Evolutionary conservation across 2,797 vertebrate genomes (phyloP).

Genomic region (Todus mexicanus): DNA sequence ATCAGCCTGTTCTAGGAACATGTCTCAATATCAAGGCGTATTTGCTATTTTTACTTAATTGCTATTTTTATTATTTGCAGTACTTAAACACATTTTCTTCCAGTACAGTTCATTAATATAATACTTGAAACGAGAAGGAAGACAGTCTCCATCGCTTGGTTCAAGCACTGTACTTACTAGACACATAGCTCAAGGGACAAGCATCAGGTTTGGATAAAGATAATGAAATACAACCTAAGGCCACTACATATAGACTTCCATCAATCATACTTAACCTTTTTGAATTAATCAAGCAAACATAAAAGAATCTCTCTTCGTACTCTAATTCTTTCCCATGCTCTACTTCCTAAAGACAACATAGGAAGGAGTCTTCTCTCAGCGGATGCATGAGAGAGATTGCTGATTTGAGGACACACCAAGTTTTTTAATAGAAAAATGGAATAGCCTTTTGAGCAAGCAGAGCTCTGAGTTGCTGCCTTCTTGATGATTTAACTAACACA

Average conservation of each 20-base stretch:
- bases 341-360: not conserved
- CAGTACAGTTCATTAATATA: not conserved
- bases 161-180: not conserved
- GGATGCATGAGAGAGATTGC: not conserved
- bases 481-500: not conserved
- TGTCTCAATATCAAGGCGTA: not conserved
- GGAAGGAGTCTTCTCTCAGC: not conserved
- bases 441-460: no score
- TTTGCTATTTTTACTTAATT: not conserved
- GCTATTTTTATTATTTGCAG: not conserved
- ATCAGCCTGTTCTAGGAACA: not conserved
- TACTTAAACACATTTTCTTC: not conserved
- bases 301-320: not conserved
- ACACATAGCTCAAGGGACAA: not conserved
- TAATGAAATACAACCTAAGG: not conserved
- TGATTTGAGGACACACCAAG: not conserved
- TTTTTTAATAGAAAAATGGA: not conserved
- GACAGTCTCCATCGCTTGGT: not conserved
- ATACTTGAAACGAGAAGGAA: not conserved
- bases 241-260: not conserved
- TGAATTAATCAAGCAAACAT: not conserved
- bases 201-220: not conserved
- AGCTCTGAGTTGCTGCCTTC: not conserved
- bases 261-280: not conserved
- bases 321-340: not conserved